Evolutionary conservation across 2,888 invertebrate genomes (phyloP).

Genomic region (Lepidochrysops patricia): DNA sequence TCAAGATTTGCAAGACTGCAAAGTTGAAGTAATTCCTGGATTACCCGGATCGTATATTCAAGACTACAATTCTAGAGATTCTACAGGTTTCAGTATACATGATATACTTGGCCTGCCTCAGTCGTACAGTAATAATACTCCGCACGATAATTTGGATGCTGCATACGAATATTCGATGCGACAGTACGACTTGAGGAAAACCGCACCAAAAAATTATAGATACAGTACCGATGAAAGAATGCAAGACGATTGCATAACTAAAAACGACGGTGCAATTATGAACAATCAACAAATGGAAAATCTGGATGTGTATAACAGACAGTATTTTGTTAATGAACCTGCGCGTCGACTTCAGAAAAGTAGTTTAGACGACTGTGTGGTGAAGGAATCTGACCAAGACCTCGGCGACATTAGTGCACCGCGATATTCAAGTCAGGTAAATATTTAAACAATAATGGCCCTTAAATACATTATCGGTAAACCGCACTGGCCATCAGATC

Average conservation of each 20-base stretch:
- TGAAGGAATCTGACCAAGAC: slow-evolving; percentile 47
- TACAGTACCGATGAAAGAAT: slow-evolving; percentile 47
- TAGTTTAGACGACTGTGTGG: slow-evolving; percentile 38
- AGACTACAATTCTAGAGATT: slow-evolving; percentile 68
- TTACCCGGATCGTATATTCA: slow-evolving; percentile 49
- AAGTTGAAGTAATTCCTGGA: slow-evolving; percentile 45
- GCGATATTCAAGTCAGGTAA: slow-evolving; percentile 58
- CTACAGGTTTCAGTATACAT: slow-evolving; percentile 65
- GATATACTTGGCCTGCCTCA: slow-evolving; percentile 65
- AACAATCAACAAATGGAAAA: slow-evolving; percentile 35
- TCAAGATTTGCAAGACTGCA: slow-evolving; percentile 46
- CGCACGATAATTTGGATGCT: slow-evolving; percentile 43
- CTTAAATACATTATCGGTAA: slow-evolving; percentile 26
- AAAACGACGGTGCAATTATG: slow-evolving; percentile 36
- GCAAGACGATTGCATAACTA: slow-evolving; percentile 40
- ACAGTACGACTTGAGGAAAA: slow-evolving; percentile 58
- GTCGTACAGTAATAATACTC: slow-evolving; percentile 37
- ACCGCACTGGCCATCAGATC: background rate
- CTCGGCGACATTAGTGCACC: slow-evolving; percentile 45
- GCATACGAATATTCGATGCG: slow-evolving; percentile 31
- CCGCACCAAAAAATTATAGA: slow-evolving; percentile 48
- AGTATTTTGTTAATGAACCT: slow-evolving; percentile 45
- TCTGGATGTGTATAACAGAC: slow-evolving; percentile 46
- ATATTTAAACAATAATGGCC: slow-evolving; percentile 29
- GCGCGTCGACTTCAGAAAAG: slow-evolving; percentile 47